Evolutionary conservation across 2,888 invertebrate genomes (phyloP), one percentile per base, ranked within the genome.

Genomic region (Callyntrura guangdongensis): DNA sequence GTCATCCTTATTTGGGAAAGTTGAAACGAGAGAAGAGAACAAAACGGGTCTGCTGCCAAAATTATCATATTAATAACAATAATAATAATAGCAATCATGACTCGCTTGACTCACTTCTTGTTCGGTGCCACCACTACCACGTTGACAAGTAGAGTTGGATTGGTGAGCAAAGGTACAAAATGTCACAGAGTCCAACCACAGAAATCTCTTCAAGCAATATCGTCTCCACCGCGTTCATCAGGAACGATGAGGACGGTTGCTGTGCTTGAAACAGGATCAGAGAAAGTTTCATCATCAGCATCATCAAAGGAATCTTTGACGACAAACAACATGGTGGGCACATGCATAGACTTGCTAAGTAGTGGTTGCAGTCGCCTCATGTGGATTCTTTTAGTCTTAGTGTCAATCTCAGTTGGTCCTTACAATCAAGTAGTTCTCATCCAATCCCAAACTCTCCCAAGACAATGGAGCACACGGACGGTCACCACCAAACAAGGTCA

Each of bases 401-500:
- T 90, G 49, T 69, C 90, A 69, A 59, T 90, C 61, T 84, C 84
- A 14, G 84, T 74, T 36, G 89, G 89, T 61, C 90, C 85, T 77
- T 72, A 82, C 45, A 81, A 81, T 74, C 89, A 89, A 89, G 64
- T 89, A 47, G 69, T 72, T 59, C 14, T 89, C 74, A 89, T 83
- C 84, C 77, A 74, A 36, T 84, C 90, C 22, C 90, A 86, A 49
- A 59, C 74, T 25, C 77, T 79, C 36, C 69, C 53, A 14, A 45
- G 85, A 27, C 85, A 82, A 17, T 90, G 86, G 86, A 90, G 90
- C 82, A 69, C 90, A 49, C 49, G 90, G 67, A 74, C 93, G 56
- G 92, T 94, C 69, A 89, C 91, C 14, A 93, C 94, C 3, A 92
- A 92, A 83, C 91, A 92, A 11, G 94, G 94, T n/a, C 74, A 82